Percentiles rank a stretch among this genome's conserved stretches.
Evolutionary conservation across 2,797 vertebrate species (phyloP).

Genomic region (Melanotaenia nigrans): DNA sequence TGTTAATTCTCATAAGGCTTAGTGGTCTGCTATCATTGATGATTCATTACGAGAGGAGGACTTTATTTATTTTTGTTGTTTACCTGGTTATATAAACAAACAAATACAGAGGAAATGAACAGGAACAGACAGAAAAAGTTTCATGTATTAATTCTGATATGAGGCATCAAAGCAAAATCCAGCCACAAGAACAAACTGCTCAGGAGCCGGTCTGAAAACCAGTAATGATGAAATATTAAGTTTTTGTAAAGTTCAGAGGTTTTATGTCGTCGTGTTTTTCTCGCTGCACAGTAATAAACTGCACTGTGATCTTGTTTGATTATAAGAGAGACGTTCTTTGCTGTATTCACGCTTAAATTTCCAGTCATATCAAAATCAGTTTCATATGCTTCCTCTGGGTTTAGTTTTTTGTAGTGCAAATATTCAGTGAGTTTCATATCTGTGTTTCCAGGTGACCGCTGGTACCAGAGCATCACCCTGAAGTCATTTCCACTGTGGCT

Average conservation of each 20-base stretch:
- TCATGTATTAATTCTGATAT: too few species aligned
- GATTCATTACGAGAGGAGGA: too few species aligned
- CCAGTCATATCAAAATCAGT: constrained; percentile 28
- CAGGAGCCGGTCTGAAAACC: background rate
- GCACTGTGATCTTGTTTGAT: constrained; percentile 10
- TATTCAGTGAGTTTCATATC: constrained; percentile 43
- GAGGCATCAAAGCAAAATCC: background rate
- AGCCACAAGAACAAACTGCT: constrained; percentile 46
- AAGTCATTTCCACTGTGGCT: constrained; percentile 42
- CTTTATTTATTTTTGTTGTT: too few species aligned
- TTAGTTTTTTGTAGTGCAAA: background rate
- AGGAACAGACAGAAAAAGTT: too few species aligned
- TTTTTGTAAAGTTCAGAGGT: constrained; percentile 28
- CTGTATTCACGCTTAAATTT: constrained; percentile 16
- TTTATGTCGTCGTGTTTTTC: constrained; percentile 24
- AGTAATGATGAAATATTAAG: rapidly evolving
- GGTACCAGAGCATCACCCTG: constrained; percentile 37
- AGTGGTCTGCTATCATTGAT: too few species aligned
- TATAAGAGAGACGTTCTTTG: constrained; percentile 48
- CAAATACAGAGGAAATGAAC: too few species aligned
- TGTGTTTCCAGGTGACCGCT: constrained; percentile 19
- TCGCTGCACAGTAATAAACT: constrained; percentile 57
- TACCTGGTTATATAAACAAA: too few species aligned
- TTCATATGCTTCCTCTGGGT: background rate
- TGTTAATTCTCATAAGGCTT: too few species aligned